A percentile compares a stretch with the other conserved stretches of the same genome.
Evolutionary conservation across 2,888 invertebrate species (phyloP).

Genomic region (Cheilosia scutellata): DNA sequence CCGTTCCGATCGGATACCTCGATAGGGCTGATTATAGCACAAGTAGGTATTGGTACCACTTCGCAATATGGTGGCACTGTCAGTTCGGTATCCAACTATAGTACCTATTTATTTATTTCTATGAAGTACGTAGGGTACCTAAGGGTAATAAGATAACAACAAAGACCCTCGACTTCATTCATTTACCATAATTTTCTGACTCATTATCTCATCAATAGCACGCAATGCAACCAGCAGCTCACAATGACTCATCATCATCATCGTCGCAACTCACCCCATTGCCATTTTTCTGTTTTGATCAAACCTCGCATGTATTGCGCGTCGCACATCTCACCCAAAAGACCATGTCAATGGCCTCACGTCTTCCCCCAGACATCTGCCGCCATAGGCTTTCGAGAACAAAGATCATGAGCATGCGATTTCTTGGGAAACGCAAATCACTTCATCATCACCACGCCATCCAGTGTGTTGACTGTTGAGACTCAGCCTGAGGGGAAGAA

Average conservation of each 20-base stretch:
- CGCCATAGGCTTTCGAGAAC: conserved; percentile 40
- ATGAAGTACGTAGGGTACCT: too few relatives aligned
- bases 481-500: conserved; percentile 27
- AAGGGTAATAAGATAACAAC: too few relatives aligned
- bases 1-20: too few relatives aligned
- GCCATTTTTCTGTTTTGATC: not conserved
- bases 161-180: not conserved
- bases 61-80: too few relatives aligned
- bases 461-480: conserved; percentile 11
- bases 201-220: conserved; percentile 30
- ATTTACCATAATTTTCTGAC: conserved; percentile 2
- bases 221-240: not conserved
- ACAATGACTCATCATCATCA: conserved; percentile 35
- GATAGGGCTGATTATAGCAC: too few relatives aligned
- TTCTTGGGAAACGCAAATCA: conserved; percentile 73
- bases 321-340: conserved; percentile 1
- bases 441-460: conserved; percentile 59
- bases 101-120: too few relatives aligned
- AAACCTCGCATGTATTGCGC: conserved; percentile 23
- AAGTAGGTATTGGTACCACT: too few relatives aligned
- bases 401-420: conserved; percentile 66
- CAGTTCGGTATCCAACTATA: too few relatives aligned
- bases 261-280: not conserved
- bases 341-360: conserved; percentile 39
- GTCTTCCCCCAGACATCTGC: conserved; percentile 49